Conservation (phyloP, 2,113 vertebrate genomes). For the Potamarius usumacintae region DNA sequence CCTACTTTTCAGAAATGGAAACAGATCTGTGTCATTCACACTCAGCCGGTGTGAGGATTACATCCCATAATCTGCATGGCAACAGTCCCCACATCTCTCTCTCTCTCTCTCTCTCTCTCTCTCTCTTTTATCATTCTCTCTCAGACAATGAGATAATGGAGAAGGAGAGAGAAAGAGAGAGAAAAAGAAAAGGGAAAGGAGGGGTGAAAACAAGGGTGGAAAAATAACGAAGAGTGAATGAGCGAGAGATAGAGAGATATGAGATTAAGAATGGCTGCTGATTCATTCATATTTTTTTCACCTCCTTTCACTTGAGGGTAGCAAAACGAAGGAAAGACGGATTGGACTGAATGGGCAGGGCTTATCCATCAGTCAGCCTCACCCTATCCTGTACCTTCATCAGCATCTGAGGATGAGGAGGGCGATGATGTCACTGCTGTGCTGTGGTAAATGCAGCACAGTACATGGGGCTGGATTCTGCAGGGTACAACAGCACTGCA, state of each 20-base stretch:
- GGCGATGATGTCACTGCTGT: slow-evolving; percentile 37
- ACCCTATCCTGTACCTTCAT: slow-evolving; percentile 30
- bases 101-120: neutral
- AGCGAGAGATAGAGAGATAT: slow-evolving; percentile 35
- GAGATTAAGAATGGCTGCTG: slow-evolving; percentile 65
- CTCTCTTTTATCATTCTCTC: slow-evolving; percentile 9
- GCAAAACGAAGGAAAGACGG: slow-evolving; percentile 38
- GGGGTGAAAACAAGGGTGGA: neutral
- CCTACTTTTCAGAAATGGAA: slow-evolving; percentile 53
- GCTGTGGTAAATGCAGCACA: slow-evolving; percentile 42
- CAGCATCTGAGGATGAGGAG: slow-evolving; percentile 44
- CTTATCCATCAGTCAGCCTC: neutral
- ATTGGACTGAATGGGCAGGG: slow-evolving; percentile 9
- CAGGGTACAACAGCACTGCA: slow-evolving; percentile 17
- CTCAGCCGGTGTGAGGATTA: slow-evolving; percentile 68
- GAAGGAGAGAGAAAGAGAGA: neutral
- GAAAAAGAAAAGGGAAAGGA: neutral
- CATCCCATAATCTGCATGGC: slow-evolving; percentile 75
- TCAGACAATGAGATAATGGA: slow-evolving; percentile 42
- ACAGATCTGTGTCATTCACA: slow-evolving; percentile 63
- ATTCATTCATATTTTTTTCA: slow-evolving; percentile 70
- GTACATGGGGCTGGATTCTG: slow-evolving; percentile 39
- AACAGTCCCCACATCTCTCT: slow-evolving; percentile 60
- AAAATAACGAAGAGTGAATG: neutral
- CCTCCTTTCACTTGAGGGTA: slow-evolving; percentile 33